A percentile compares a stretch with the other conserved stretches of the same genome.
Conservation (phyloP, 2,797 vertebrate genomes). For the Gallinago nigripennis region DNA sequence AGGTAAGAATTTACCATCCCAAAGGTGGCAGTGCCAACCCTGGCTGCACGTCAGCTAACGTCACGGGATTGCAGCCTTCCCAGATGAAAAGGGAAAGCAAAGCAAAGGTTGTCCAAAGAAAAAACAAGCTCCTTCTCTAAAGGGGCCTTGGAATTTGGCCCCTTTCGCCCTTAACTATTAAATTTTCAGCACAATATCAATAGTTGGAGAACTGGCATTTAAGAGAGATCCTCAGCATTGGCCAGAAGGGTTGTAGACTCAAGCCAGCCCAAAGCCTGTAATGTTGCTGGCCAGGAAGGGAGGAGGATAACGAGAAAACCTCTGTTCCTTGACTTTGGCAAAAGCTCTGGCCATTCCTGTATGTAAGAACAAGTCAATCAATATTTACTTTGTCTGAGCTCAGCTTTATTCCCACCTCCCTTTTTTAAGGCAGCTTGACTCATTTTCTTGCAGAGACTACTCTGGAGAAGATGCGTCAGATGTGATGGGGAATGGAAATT, state of each 20-base stretch:
- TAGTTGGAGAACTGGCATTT: not conserved
- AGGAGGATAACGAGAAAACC: not conserved
- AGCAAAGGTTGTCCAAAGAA: not conserved
- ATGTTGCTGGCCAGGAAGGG: not conserved
- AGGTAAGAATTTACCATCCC: not conserved
- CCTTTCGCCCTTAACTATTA: not conserved
- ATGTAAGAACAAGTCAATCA: not conserved
- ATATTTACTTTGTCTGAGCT: constrained; percentile 33
- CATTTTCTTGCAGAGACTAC: not conserved
- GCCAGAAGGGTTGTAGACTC: not conserved
- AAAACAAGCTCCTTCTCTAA: not conserved
- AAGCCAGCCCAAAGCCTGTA: not conserved
- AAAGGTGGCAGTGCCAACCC: not conserved
- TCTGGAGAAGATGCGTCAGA: not conserved
- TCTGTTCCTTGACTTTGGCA: constrained; percentile 40
- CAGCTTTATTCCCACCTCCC: not conserved
- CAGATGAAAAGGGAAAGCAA: not conserved
- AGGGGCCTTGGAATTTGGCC: not conserved
- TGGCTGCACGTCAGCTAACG: not conserved
- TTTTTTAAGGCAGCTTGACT: not conserved
- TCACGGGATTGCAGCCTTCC: not conserved
- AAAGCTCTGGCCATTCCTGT: not conserved
- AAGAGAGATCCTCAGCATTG: not conserved
- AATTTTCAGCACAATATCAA: not conserved
- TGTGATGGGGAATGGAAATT: not conserved